Percentiles rank a stretch among this genome's conserved stretches.
Evolutionary conservation across 2,797 vertebrate species (phyloP).

Genomic region (Tokudaia tokunoshimensis): DNA sequence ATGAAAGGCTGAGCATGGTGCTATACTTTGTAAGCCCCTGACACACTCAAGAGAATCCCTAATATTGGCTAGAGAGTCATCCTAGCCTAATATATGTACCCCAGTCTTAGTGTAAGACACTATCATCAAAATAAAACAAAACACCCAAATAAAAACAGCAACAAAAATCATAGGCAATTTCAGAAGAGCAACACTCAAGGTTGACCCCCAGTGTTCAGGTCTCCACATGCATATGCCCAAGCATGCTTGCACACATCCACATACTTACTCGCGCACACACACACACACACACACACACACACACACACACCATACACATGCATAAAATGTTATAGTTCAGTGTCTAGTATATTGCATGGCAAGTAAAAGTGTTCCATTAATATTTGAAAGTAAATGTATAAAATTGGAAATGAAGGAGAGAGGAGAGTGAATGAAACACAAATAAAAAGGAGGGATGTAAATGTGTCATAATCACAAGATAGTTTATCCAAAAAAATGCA

Average conservation of each 20-base stretch:
- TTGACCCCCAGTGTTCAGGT: not conserved
- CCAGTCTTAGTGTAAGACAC: not conserved
- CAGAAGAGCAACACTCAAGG: not conserved
- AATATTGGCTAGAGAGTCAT: not conserved
- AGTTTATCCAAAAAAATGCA: slow-evolving; percentile 28
- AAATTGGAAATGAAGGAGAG: slow-evolving; percentile 38
- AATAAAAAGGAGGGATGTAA: not conserved
- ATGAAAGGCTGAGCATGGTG: not conserved
- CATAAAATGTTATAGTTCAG: not conserved
- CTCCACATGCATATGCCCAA: not conserved
- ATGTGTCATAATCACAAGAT: not conserved
- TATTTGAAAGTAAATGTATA: slow-evolving; percentile 42
- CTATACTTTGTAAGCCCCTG: not conserved
- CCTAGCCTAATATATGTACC: not conserved
- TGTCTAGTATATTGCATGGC: not conserved
- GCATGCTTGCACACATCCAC: not conserved
- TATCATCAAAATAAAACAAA: not conserved
- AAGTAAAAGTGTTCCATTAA: not conserved
- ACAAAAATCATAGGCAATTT: not conserved
- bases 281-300: not conserved
- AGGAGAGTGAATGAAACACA: not conserved
- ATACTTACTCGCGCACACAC: not conserved
- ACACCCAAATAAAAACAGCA: not conserved
- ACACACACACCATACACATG: not conserved
- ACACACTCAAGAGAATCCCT: not conserved